Evolutionary conservation across 2,797 vertebrate genomes (phyloP).

Genomic region (Columba guinea): DNA sequence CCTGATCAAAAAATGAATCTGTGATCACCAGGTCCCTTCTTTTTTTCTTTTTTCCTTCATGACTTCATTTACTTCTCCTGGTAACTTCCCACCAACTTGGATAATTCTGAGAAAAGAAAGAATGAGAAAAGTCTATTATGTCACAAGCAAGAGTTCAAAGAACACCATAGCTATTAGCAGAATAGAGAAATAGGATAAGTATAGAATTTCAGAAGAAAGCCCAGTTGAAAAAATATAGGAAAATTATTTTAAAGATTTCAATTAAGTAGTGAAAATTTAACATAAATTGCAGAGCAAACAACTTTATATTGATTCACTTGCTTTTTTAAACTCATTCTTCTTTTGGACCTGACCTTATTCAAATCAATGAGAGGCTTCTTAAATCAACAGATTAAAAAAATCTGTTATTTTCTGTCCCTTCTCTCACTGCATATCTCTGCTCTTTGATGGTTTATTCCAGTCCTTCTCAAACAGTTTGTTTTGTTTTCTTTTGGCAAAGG

Average conservation of each 20-base stretch:
- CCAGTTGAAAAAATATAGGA: not conserved
- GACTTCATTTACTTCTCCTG: not conserved
- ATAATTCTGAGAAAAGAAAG: not conserved
- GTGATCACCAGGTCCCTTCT: not conserved
- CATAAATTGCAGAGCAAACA: not conserved
- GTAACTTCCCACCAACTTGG: fast-evolving
- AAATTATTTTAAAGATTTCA: not conserved
- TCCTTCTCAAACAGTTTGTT: not conserved
- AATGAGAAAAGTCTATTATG: not conserved
- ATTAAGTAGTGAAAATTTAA: not conserved
- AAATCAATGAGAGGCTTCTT: not conserved
- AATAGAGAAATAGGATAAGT: not conserved
- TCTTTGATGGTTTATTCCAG: not conserved
- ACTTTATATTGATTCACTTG: not conserved
- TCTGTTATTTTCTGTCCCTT: not conserved
- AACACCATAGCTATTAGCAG: not conserved
- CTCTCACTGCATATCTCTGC: not conserved
- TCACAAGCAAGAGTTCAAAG: not conserved
- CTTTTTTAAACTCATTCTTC: not conserved
- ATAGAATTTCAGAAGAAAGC: not conserved
- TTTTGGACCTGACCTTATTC: not conserved
- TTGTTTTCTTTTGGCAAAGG: not conserved
- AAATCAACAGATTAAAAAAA: not conserved
- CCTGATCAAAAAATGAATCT: not conserved
- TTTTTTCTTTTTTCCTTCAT: not conserved